phyloP scores from a whole-genome alignment of 1,140 invertebrate species.

The Cherax destructor region DNA sequence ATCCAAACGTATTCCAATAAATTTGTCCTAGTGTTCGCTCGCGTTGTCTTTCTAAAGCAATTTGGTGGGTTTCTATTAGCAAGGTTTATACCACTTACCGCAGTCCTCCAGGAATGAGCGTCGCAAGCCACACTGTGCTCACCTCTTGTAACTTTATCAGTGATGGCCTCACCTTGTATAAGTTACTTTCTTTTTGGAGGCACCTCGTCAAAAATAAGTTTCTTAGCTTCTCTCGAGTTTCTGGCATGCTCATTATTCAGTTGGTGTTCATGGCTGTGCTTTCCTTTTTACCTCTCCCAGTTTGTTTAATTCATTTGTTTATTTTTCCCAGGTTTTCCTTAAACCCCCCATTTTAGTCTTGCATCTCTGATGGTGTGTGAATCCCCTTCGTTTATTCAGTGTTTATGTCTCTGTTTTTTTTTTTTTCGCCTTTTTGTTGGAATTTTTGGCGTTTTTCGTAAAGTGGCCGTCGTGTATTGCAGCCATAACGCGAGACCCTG shows the following conservation, averaged over 20 bases:
- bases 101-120: conserved; percentile 6
- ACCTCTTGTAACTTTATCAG: conserved; percentile 15
- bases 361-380: not conserved
- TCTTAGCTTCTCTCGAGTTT: conserved; percentile 36
- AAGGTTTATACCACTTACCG: no score
- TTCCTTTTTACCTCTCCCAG: not conserved
- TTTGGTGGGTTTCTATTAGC: no score
- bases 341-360: not conserved
- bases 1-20: no score
- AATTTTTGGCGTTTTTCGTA: not conserved
- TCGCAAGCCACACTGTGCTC: conserved; percentile 5
- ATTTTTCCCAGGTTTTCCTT: not conserved
- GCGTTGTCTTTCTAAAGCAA: no score
- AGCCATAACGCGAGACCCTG: not conserved
- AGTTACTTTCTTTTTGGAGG: conserved; percentile 20
- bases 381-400: not conserved
- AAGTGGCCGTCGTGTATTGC: not conserved
- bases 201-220: conserved; percentile 15
- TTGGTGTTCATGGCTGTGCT: conserved; percentile 10
- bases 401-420: not conserved
- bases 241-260: conserved; percentile 38
- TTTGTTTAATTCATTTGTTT: not conserved
- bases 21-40: no score
- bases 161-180: conserved; percentile 36
- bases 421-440: not conserved